These are phyloP conservation scores for Cyphotilapia sp. DNA, from an alignment of 2,113 vertebrate genomes.

Conservation along the genomic window DNA sequence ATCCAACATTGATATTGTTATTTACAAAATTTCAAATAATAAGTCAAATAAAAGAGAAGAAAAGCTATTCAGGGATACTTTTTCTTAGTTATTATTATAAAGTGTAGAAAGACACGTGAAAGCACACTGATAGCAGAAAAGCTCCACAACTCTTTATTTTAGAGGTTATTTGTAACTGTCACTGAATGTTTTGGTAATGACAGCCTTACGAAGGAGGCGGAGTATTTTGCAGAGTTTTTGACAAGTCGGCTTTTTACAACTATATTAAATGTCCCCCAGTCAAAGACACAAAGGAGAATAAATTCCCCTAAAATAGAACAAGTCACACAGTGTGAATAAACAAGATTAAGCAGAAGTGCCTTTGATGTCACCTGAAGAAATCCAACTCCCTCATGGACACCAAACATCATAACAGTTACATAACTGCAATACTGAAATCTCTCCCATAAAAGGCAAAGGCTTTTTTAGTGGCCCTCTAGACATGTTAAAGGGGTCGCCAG, in stretches of 20 bases:
- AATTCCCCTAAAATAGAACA: background rate
- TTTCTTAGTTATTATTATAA: background rate
- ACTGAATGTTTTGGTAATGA: background rate
- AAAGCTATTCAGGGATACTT: background rate
- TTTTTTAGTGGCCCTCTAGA: background rate
- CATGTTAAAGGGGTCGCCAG: background rate
- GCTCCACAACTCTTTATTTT: background rate
- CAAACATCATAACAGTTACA: background rate
- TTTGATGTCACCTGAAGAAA: slow-evolving; percentile 31
- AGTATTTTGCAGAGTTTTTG: background rate
- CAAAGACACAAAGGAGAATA: background rate
- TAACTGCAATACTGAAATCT: background rate
- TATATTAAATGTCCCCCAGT: background rate
- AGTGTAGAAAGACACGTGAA: background rate
- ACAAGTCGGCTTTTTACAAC: background rate
- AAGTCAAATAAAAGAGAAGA: background rate
- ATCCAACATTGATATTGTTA: background rate
- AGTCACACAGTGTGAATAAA: background rate
- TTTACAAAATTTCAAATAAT: background rate
- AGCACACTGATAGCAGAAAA: background rate
- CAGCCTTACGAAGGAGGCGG: background rate
- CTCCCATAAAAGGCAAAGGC: slow-evolving; percentile 26
- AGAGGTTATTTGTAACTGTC: background rate
- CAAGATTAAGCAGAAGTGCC: background rate
- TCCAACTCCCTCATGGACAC: background rate